These are phyloP conservation scores for Eciton burchellii DNA, from an alignment of 1,140 invertebrate genomes.

Conservation along the genomic window DNA sequence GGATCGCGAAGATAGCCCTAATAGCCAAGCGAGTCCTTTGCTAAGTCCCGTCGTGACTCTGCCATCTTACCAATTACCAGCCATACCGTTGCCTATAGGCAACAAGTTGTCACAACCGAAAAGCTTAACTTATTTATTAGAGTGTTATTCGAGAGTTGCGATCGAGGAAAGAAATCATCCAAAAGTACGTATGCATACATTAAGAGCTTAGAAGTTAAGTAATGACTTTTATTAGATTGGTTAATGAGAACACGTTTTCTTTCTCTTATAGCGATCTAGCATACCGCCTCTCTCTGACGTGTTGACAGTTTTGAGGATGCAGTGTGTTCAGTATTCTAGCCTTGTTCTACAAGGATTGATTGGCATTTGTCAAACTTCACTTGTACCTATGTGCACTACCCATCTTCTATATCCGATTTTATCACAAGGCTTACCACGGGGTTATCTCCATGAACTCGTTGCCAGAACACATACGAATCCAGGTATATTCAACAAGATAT, in stretches of 20 bases:
- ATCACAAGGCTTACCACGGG: slow-evolving; percentile 88
- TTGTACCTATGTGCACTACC: slow-evolving; percentile 46
- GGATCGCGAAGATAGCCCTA: slow-evolving; percentile 84
- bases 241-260: background rate
- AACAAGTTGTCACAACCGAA: slow-evolving; percentile 84
- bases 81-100: slow-evolving; percentile 68
- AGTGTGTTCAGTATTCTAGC: slow-evolving; percentile 88
- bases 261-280: slow-evolving; percentile 85
- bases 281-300: slow-evolving; percentile 87
- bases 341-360: slow-evolving; percentile 87
- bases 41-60: slow-evolving; percentile 75
- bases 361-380: slow-evolving; percentile 81
- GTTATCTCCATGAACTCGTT: slow-evolving; percentile 89
- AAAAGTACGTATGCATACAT: slow-evolving; percentile 85
- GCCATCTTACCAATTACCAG: slow-evolving; percentile 71
- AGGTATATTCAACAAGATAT: slow-evolving; percentile 88
- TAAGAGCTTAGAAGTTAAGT: background rate
- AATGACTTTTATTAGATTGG: background rate
- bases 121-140: slow-evolving; percentile 87
- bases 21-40: slow-evolving; percentile 80
- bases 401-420: slow-evolving; percentile 87
- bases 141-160: slow-evolving; percentile 89
- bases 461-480: slow-evolving; percentile 86
- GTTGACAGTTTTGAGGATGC: slow-evolving; percentile 87
- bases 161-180: slow-evolving; percentile 90